Evolutionary conservation across 2,113 vertebrate species (phyloP).

Genomic region (Etheostoma cragini): DNA sequence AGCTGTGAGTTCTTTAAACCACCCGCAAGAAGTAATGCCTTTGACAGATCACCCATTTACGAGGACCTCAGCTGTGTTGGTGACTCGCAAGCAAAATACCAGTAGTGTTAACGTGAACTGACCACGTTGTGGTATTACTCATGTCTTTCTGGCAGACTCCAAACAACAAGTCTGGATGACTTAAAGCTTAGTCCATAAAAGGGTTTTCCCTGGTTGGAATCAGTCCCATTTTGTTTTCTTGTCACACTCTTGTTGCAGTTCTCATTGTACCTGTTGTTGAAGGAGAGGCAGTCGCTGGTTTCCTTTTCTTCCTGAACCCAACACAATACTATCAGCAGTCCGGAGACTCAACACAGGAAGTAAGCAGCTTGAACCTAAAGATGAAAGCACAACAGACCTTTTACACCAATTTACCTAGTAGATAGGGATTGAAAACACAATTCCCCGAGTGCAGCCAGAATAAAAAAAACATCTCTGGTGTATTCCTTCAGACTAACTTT

Average conservation of each 20-base stretch:
- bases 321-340: constrained; percentile 72
- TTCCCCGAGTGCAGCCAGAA: neutral
- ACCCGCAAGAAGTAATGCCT: neutral
- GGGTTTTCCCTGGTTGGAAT: neutral
- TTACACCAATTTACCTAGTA: neutral
- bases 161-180: constrained; percentile 15
- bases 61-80: constrained; percentile 14
- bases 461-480: neutral
- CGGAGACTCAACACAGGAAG: constrained; percentile 72
- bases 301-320: constrained; percentile 69
- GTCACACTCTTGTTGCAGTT: constrained; percentile 11
- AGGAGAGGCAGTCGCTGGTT: constrained; percentile 64
- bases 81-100: constrained; percentile 51
- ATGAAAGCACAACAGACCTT: constrained; percentile 37
- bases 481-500: neutral
- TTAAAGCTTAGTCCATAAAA: constrained; percentile 14
- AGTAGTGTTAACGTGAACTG: constrained; percentile 26
- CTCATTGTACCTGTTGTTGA: constrained; percentile 65
- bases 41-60: neutral
- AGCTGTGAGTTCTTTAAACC: neutral
- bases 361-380: constrained; percentile 40
- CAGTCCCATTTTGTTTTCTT: constrained; percentile 32
- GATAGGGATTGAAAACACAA: constrained; percentile 15
- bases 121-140: constrained; percentile 22
- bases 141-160: constrained; percentile 39